Conservation (phyloP, 2,888 invertebrate genomes). For the Trachelus troglodyta region DNA sequence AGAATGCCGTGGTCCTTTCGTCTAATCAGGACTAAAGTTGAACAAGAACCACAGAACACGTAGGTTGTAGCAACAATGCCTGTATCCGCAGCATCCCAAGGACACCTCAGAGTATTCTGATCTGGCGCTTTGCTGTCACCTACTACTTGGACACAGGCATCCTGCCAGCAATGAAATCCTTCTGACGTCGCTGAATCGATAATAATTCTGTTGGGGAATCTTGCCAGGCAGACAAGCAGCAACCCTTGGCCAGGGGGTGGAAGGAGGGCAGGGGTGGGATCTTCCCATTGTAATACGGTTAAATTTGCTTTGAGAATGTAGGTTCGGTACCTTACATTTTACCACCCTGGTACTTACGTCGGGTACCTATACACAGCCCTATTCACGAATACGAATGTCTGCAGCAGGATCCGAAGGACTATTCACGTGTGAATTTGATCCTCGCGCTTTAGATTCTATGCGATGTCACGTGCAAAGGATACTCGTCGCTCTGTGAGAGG, state of each 20-base stretch:
- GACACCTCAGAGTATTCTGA: neutral
- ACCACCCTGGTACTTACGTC: neutral
- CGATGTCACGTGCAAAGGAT: neutral
- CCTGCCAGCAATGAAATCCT: neutral
- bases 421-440: neutral
- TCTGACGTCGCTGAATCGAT: slow-evolving; percentile 11
- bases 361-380: neutral
- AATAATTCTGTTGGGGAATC: slow-evolving; percentile 21
- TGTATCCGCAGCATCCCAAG: neutral
- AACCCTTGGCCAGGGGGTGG: neutral
- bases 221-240: neutral
- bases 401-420: neutral
- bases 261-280: neutral
- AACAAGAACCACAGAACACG: neutral
- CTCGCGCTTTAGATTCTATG: neutral
- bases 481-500: neutral
- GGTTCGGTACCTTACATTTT: neutral
- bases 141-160: neutral
- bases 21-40: neutral
- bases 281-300: slow-evolving; percentile 19
- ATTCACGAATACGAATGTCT: neutral
- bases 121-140: neutral
- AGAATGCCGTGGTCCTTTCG: neutral
- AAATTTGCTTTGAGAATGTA: neutral
- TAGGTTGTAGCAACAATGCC: neutral